Evolutionary conservation across 2,888 invertebrate genomes (phyloP), one percentile per base, ranked within the genome.

Genomic region (Dryomyza anilis): DNA sequence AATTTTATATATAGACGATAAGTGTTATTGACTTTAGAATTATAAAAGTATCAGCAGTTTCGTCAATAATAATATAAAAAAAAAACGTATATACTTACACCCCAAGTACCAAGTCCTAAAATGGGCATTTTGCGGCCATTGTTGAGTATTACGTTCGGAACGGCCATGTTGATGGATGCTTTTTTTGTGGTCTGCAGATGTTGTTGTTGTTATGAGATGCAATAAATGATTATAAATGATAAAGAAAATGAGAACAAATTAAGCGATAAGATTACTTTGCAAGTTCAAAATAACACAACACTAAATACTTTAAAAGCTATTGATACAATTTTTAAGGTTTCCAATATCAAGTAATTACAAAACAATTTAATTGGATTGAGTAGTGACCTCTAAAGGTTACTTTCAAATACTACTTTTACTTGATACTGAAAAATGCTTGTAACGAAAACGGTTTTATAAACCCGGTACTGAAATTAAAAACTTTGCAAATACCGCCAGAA

Each of bases 91-190:
- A 39, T 39, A 85, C 85, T 84, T 85, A 91, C 91, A 83, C 90
- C 88, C 91, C 91, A 93, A 3, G 93, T 93, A 19, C 93, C 93
- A 14, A 93, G 84, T 2, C 92, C 92, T 3, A 93, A 79, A 48
- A 88, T 86, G 0, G 92, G 93, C 72, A 90, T 86, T 68, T 86
- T 85, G 29, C 79, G 69, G 0, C 89, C 91, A 76, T 89, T 89
- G 72, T 85, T 86, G n/a, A 92, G 85, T 58, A 85, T 85, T 0
- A 90, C 81, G 70, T 78, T 83, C 3, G 88, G 87, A 39, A 86
- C 83, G 16, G 71, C 65, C 76, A 78, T 78, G 21, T 21, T 30
- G 19, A 39, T 14, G 14, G 36, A 36, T 33, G 33, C 36, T 56
- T 19, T n/a, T 39, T 56, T 25, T 52, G 4, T 16, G 16, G 4